Conservation (phyloP, 2,797 vertebrate genomes). For the Bradypus variegatus region DNA sequence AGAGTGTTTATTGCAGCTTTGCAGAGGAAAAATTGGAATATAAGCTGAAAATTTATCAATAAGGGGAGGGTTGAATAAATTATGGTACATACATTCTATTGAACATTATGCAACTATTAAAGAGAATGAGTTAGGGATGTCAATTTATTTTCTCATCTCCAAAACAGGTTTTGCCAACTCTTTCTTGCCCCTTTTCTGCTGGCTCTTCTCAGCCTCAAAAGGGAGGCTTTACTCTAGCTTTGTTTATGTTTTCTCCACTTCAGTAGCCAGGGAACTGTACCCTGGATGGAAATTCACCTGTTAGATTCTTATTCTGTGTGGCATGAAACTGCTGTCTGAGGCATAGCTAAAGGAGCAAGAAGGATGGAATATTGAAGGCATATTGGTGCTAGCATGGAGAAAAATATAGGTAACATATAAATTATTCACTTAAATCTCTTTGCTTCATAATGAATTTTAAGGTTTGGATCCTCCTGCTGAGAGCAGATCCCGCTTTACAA, state of each 20-base stretch:
- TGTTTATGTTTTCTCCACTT: constrained; percentile 28
- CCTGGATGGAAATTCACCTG: constrained; percentile 30
- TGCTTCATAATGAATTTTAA: constrained; percentile 36
- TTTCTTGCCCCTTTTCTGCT: not conserved
- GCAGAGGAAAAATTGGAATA: constrained; percentile 27
- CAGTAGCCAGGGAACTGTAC: not conserved
- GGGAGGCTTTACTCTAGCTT: not conserved
- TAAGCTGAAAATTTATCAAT: constrained; percentile 27
- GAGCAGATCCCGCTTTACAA: not conserved
- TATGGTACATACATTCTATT: not conserved
- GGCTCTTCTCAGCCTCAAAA: constrained; percentile 18
- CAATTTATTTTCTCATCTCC: constrained; percentile 21
- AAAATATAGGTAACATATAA: not conserved
- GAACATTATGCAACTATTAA: not conserved
- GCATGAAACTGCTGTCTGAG: constrained; percentile 27
- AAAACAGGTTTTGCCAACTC: not conserved
- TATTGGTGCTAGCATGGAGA: not conserved
- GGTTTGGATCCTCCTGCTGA: not conserved
- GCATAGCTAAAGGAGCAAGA: constrained; percentile 28
- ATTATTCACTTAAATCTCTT: constrained; percentile 26
- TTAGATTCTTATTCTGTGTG: constrained; percentile 32
- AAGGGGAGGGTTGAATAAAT: constrained; percentile 16
- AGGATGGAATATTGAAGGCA: not conserved
- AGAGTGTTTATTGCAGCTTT: constrained; percentile 29
- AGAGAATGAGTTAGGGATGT: not conserved